Percentiles rank a stretch among this genome's conserved stretches.
Evolutionary conservation across 2,888 invertebrate genomes (phyloP).

Genomic region (Leucozona laternaria): DNA sequence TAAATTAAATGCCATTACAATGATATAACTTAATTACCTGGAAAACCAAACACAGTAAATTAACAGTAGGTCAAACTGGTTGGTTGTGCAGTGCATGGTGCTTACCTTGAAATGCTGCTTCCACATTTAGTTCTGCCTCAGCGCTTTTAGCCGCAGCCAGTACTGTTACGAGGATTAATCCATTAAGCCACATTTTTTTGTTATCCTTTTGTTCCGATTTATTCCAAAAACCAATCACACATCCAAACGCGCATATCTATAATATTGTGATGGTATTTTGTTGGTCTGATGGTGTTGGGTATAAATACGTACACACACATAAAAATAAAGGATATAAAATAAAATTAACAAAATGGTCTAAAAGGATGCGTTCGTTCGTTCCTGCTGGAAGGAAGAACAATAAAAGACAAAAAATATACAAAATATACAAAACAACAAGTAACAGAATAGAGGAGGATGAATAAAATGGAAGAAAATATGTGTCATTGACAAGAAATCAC

Average conservation of each 20-base stretch:
- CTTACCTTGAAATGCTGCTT: constrained; percentile 87
- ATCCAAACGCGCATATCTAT: constrained; percentile 74
- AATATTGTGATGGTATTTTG: constrained; percentile 38
- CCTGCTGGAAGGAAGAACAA: background rate
- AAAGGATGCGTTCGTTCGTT: constrained; percentile 21
- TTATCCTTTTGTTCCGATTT: constrained; percentile 77
- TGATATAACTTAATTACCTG: constrained; percentile 48
- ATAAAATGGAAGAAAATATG: constrained; percentile 26
- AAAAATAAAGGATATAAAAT: constrained; percentile 35
- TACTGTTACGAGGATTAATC: constrained; percentile 81
- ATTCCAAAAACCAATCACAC: constrained; percentile 72
- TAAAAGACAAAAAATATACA: background rate
- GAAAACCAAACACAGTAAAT: constrained; percentile 41
- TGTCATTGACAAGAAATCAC: constrained; percentile 70
- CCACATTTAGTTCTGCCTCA: constrained; percentile 83
- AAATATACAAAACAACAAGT: constrained; percentile 63
- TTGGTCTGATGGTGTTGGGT: constrained; percentile 23
- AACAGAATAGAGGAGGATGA: constrained; percentile 41
- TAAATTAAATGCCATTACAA: constrained; percentile 29
- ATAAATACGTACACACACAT: background rate
- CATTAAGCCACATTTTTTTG: constrained; percentile 80
- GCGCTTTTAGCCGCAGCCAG: constrained; percentile 81
- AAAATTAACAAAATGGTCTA: constrained; percentile 38
- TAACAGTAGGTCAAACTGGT: constrained; percentile 10
- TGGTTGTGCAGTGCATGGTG: no score